These are phyloP conservation scores for Phymastichus coffea DNA, from an alignment of 1,140 invertebrate species.

Conservation along the genomic window DNA sequence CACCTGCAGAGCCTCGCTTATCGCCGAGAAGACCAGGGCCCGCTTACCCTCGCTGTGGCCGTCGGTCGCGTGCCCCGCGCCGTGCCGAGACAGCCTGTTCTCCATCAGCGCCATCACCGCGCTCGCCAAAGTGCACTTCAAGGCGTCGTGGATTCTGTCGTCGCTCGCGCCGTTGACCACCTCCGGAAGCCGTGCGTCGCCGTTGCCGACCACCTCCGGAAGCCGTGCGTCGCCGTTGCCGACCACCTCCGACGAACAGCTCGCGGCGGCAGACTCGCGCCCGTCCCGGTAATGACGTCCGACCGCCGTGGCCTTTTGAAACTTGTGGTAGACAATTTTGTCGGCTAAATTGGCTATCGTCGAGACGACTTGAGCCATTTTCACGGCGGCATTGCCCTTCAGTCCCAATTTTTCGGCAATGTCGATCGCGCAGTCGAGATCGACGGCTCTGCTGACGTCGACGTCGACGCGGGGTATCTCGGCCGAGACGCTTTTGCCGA, in stretches of 20 bases:
- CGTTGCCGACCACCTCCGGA: background rate
- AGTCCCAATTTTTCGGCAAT: conserved; percentile 53
- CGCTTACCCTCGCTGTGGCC: conserved; percentile 54
- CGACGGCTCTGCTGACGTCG: conserved; percentile 58
- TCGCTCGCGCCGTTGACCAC: conserved; percentile 35
- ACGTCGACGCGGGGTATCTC: conserved; percentile 65
- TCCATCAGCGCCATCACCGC: conserved; percentile 58
- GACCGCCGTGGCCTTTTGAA: conserved; percentile 11
- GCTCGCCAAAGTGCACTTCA: conserved; percentile 60
- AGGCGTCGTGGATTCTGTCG: conserved; percentile 57
- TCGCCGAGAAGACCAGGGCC: conserved; percentile 60
- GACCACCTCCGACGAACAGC: no score
- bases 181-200: no score
- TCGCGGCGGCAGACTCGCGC: no score
- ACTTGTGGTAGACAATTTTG: conserved; percentile 45
- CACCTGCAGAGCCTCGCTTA: conserved; percentile 53
- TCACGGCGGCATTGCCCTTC: conserved; percentile 48
- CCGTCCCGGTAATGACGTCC: background rate
- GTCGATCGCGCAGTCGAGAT: conserved; percentile 50
- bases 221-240: background rate
- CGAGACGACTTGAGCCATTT: conserved; percentile 54
- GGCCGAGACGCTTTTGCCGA: conserved; percentile 65
- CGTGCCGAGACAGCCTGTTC: no score
- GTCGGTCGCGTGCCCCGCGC: background rate
- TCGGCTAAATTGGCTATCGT: conserved; percentile 50